Base-by-base conservation (phyloP, 1,140 invertebrate genomes). In the Stratiolaelaps scimitus region DNA sequence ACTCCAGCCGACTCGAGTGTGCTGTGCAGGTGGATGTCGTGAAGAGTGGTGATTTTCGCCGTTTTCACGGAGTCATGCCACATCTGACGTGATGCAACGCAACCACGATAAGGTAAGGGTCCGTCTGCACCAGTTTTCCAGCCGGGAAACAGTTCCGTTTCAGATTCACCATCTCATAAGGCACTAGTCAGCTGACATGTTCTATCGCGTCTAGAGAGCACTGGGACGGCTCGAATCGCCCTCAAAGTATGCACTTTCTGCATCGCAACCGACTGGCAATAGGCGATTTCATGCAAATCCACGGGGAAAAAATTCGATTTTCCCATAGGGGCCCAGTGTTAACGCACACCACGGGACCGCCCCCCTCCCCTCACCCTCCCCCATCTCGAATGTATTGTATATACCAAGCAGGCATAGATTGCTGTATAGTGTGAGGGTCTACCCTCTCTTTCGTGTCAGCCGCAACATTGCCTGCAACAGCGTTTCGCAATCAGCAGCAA, bases 81-180 rank as follows among this genome's bases (percentile, higher is more conserved):
- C 53, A 23, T 26, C 53, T 60, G 26, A 26, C 13, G 53, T 60
- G 53, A 60, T 60, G 53, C 53, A 60, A 29, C 53, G 53, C 53
- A 34, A 29, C 53, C 15, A 20, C 15, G 17, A 5, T 29, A 1
- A 60, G 53, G 53, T 60, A 60, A 60, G 53, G 53, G 26, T 19
- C 53, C 15, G 17, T 26, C 53, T 60, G 53, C 53, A 60, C 53
- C 53, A 60, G 53, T 29, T 60, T 26, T 26, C 53, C 26, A 60
- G 53, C 23, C 23, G 26, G n/a, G 17, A 26, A 26, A 26, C 26
- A 26, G 15, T 26, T 1, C 34, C 34, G 26, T 10, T 17, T 29
- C n/a, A 26, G 23, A 60, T 26, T 23, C 53, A 60, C 34, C 53
- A 29, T 34, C 20, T 26, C 17, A 60, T 15, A 15, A 17, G 34